These are phyloP conservation scores for Scatophagus argus DNA, from an alignment of 2,113 vertebrate species.

Conservation along the genomic window DNA sequence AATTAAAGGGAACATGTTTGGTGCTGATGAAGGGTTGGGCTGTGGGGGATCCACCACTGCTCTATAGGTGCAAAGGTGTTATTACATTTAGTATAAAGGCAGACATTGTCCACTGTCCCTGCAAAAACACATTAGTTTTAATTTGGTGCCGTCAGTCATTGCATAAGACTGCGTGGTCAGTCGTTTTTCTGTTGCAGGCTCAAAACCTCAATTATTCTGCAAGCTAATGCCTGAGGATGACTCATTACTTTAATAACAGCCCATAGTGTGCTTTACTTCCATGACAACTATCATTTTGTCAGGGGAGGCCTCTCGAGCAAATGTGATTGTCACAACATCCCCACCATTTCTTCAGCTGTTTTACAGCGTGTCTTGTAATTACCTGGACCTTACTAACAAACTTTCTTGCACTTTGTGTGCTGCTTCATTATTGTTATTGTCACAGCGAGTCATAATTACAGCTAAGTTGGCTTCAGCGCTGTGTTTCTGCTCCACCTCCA, in stretches of 20 bases:
- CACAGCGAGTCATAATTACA: not conserved
- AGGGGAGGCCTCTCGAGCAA: constrained; percentile 29
- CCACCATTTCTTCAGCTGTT: not conserved
- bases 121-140: constrained; percentile 29
- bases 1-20: no score
- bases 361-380: not conserved
- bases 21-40: no score
- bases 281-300: constrained; percentile 63
- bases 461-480: rapidly evolving
- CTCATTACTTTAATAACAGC: constrained; percentile 51
- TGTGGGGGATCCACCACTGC: no score
- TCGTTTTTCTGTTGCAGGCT: constrained; percentile 23
- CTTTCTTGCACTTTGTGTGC: not conserved
- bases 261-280: constrained; percentile 42
- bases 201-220: constrained; percentile 49
- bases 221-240: constrained; percentile 43
- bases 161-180: constrained; percentile 41
- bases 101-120: constrained; percentile 13
- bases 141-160: constrained; percentile 48
- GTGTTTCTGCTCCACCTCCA: no score
- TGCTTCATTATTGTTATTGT: not conserved
- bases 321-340: constrained; percentile 23
- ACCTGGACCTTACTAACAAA: not conserved
- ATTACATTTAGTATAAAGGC: not conserved
- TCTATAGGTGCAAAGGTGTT: constrained; percentile 11